A percentile compares a stretch with the other conserved stretches of the same genome.
phyloP scores from a whole-genome alignment of 2,888 invertebrate genomes.

The Sminthurides aquaticus region DNA sequence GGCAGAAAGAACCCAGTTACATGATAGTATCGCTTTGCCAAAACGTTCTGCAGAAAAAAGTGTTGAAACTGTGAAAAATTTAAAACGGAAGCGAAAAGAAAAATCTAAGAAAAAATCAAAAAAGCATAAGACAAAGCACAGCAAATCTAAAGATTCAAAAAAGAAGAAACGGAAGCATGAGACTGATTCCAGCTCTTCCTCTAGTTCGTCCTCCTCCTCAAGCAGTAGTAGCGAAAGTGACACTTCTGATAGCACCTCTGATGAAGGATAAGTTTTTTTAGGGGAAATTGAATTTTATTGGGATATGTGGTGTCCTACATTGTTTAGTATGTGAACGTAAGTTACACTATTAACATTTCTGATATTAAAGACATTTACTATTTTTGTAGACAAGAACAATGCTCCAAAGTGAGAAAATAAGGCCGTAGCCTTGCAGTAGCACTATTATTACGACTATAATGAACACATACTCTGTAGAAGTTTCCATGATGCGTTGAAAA shows the following conservation, averaged over 20 bases:
- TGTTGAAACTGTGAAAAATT: too few relatives aligned
- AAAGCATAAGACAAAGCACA: not conserved
- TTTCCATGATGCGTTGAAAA: not conserved
- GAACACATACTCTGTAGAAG: not conserved
- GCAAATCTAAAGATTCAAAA: not conserved
- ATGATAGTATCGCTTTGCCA: too few relatives aligned
- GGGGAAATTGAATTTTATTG: too few relatives aligned
- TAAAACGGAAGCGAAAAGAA: too few relatives aligned
- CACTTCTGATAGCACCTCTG: not conserved
- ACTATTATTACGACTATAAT: not conserved
- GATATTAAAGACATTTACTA: not conserved
- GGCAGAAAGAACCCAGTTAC: too few relatives aligned
- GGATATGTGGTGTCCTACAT: too few relatives aligned
- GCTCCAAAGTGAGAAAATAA: not conserved
- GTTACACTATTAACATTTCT: too few relatives aligned
- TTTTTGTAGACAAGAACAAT: not conserved
- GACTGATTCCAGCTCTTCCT: not conserved
- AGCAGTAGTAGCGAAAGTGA: constrained; percentile 1
- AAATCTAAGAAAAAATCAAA: not conserved
- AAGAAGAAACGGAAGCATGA: not conserved
- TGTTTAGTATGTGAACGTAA: too few relatives aligned
- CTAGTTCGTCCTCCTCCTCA: constrained; percentile 1
- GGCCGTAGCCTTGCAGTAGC: not conserved
- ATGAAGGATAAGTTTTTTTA: not conserved
- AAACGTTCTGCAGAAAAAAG: too few relatives aligned